Evolutionary conservation across 1,140 invertebrate genomes (phyloP), one percentile per base, ranked within the genome.

Genomic region (Eriocheir sinensis): DNA sequence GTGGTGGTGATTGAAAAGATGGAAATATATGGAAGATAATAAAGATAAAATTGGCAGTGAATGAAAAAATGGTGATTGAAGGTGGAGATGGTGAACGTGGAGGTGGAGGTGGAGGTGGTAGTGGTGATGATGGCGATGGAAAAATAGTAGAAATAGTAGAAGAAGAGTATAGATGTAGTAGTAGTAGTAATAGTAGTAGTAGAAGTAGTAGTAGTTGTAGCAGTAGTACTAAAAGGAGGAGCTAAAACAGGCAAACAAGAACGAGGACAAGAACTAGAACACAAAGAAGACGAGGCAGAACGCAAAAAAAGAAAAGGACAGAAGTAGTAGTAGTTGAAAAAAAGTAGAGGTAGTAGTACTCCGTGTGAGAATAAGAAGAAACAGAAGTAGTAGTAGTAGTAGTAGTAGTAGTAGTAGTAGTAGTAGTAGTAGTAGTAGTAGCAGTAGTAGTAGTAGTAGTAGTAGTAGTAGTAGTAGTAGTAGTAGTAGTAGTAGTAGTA

Each of bases 401-500:
- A 36, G 80, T 85, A 85, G 0, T 85, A 41, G 81, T 85, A 41
- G 60, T 72, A 72, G 60, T 72, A 72, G 60, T 72, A 72, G 60
- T n/a, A 27, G 60, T 72, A 72, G 60, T 72, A 72, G 60, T 72
- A 72, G 60, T 72, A 72, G 60, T 72, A 72, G 60, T 72, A 72
- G 21, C 1, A 6, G 34, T 89, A 44, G 44, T 44, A 48, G 41
- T 32, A 41, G 38, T 89, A 44, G 41, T 89, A 44, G 88, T 89
- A 41, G 38, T 85, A 41, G 81, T 85, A 41, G 38, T 36, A 41
- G 81, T 85, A 41, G 81, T 85, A 85, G 34, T 85, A 72, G 60
- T 72, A 72, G 60, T 72, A 72, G 60, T 72, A 72, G 27, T 72
- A 72, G 60, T 72, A 72, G 40, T 86, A 86, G 40, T 86, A 86